Percentiles rank a stretch among this genome's conserved stretches.
These are phyloP conservation scores for Halichoeres trimaculatus DNA, from an alignment of 2,113 vertebrate genomes.

Conservation along the genomic window DNA sequence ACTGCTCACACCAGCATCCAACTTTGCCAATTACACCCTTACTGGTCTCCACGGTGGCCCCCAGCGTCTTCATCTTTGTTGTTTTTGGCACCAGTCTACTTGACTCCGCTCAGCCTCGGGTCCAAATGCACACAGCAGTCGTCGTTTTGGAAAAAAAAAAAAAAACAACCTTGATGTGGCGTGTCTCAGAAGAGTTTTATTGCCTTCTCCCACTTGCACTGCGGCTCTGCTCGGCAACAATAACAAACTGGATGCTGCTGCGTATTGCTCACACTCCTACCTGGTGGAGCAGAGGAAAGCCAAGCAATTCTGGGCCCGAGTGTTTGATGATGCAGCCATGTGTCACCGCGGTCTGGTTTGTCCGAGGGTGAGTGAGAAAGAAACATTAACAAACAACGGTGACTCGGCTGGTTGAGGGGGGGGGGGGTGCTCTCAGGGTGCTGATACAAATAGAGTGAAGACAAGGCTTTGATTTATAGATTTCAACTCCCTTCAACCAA, in stretches of 20 bases:
- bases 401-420: no score
- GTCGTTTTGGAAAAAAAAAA: slow-evolving; percentile 14
- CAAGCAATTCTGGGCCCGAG: background rate
- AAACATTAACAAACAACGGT: slow-evolving; percentile 3
- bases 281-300: background rate
- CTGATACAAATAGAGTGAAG: no score
- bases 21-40: background rate
- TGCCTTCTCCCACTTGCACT: slow-evolving; percentile 20
- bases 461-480: no score
- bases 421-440: no score
- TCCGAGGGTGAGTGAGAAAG: background rate
- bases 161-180: slow-evolving; percentile 36
- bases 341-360: slow-evolving; percentile 20
- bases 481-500: no score
- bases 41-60: slow-evolving; percentile 12
- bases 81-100: slow-evolving; percentile 3
- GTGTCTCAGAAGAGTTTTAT: slow-evolving; percentile 10
- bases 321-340: slow-evolving; percentile 31
- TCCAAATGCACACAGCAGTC: slow-evolving; percentile 4
- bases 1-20: slow-evolving; percentile 5
- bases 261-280: slow-evolving; percentile 29
- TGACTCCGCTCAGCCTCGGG: slow-evolving; percentile 9
- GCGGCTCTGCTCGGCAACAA: background rate
- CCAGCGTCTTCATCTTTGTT: background rate
- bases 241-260: background rate